These are phyloP conservation scores for Mungos mungo DNA, from an alignment of 2,113 vertebrate genomes.

Conservation along the genomic window DNA sequence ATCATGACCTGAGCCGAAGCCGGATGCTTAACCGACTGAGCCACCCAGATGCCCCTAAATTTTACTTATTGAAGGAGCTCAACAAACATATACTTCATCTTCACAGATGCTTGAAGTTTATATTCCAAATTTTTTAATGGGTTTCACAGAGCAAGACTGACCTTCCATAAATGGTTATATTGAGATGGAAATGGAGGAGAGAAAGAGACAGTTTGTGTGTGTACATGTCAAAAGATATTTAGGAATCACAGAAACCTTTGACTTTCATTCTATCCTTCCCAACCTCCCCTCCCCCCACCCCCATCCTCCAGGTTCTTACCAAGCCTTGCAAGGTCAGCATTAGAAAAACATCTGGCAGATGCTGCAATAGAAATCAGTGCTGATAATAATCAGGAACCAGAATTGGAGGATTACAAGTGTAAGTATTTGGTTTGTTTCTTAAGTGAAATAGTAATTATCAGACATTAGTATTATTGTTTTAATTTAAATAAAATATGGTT, in stretches of 20 bases:
- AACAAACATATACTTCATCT: background rate
- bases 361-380: conserved; percentile 84
- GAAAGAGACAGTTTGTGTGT: background rate
- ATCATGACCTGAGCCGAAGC: no score
- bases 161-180: background rate
- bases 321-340: conserved; percentile 90
- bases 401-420: conserved; percentile 87
- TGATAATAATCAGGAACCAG: conserved; percentile 72
- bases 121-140: background rate
- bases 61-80: conserved; percentile 41
- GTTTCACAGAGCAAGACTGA: background rate
- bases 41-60: background rate
- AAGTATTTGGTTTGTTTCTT: conserved; percentile 75
- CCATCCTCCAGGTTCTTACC: conserved; percentile 91
- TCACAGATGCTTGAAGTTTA: background rate
- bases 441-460: background rate
- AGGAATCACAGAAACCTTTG: background rate
- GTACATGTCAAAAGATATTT: background rate
- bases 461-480: background rate
- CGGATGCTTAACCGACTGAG: no score
- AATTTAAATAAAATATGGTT: conserved; percentile 25
- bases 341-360: conserved; percentile 91
- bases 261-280: background rate
- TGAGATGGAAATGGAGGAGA: background rate
- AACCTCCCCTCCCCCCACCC: background rate